Conservation (phyloP, 2,113 vertebrate genomes). For the Scortum barcoo region DNA sequence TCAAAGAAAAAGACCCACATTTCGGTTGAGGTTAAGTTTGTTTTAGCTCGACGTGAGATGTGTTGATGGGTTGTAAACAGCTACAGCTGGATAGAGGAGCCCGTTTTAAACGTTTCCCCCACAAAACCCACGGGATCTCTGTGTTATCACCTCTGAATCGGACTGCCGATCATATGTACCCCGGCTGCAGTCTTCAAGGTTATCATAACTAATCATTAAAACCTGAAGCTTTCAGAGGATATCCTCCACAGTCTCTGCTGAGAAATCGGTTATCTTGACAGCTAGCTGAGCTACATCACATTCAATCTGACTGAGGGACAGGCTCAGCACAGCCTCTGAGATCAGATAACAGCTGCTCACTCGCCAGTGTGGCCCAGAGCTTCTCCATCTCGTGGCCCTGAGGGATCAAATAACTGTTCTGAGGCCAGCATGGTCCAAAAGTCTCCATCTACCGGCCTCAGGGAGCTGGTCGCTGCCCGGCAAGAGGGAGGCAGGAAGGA, state of each 20-base stretch:
- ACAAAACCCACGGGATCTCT: constrained; percentile 35
- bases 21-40: constrained; percentile 12
- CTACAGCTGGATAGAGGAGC: constrained; percentile 44
- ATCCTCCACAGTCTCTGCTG: constrained; percentile 57
- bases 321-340: constrained; percentile 46
- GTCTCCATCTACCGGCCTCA: constrained; percentile 64
- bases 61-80: constrained; percentile 40
- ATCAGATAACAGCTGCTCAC: constrained; percentile 69
- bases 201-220: constrained; percentile 66
- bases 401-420: constrained; percentile 64
- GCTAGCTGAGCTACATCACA: constrained; percentile 68
- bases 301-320: constrained; percentile 66
- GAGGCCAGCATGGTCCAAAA: constrained; percentile 50
- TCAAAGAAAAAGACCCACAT: constrained; percentile 7
- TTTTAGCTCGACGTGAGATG: constrained; percentile 19
- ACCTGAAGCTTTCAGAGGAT: constrained; percentile 64
- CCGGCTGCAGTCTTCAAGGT: constrained; percentile 54
- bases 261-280: constrained; percentile 68
- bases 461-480: constrained; percentile 63
- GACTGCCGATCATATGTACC: constrained; percentile 55
- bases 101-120: background rate
- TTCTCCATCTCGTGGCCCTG: constrained; percentile 36
- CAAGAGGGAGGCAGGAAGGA: constrained; percentile 76
- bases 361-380: constrained; percentile 20
- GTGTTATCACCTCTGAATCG: constrained; percentile 68